A percentile compares a stretch with the other conserved stretches of the same genome.
These are phyloP conservation scores for Leptoteleia sp. DNA, from an alignment of 1,140 invertebrate species.

Conservation along the genomic window DNA sequence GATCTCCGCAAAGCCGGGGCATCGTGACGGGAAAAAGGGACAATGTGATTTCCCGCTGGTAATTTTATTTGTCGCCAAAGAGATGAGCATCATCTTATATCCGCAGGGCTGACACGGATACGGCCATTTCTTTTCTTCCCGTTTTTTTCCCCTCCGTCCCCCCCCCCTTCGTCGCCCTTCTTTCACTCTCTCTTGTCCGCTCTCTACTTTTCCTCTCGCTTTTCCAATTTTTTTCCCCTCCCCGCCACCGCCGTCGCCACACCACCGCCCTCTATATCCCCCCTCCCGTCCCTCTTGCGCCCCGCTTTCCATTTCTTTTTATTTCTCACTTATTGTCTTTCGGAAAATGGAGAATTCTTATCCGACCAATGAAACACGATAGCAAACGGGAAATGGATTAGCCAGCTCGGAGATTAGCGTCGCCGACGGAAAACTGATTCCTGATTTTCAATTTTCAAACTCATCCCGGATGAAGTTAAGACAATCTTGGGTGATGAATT, in stretches of 20 bases:
- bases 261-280: no score
- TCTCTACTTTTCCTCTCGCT: no score
- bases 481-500: conserved; percentile 19
- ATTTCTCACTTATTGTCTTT: conserved; percentile 29
- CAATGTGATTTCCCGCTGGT: conserved; percentile 67
- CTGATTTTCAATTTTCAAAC: conserved; percentile 45
- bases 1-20: conserved; percentile 43
- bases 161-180: neutral
- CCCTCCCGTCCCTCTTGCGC: neutral
- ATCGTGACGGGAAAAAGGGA: conserved; percentile 53
- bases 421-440: conserved; percentile 24
- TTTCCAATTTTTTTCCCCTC: no score
- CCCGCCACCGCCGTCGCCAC: no score
- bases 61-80: conserved; percentile 69
- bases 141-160: neutral
- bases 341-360: conserved; percentile 32
- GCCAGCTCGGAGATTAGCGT: conserved; percentile 18
- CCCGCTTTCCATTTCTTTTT: conserved; percentile 21
- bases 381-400: conserved; percentile 51
- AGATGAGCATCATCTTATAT: conserved; percentile 65
- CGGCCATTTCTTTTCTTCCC: conserved; percentile 31
- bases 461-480: conserved; percentile 8
- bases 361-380: conserved; percentile 5
- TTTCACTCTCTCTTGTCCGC: neutral
- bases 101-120: conserved; percentile 54